Base-by-base conservation (phyloP, 2,113 vertebrate genomes). In the Crotalus tigris region DNA sequence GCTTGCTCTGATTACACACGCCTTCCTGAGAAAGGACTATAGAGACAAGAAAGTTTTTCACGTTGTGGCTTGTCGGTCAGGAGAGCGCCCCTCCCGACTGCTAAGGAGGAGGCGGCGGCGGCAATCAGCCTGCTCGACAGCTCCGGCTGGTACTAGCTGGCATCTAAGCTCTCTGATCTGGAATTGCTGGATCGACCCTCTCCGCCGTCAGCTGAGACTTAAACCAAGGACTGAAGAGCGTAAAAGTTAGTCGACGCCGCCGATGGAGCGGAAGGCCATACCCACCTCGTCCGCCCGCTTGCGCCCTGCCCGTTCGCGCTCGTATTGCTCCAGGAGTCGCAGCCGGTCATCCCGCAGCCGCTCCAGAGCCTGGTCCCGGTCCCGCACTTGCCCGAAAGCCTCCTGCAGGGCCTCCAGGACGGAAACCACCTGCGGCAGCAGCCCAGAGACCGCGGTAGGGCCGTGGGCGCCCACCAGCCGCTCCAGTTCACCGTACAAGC, bases 401-500 rank as follows among this genome's bases (percentile, higher is more conserved):
- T 26, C 88, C n/a, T 95, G 92, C 24, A 96, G 86, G 23, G 91
- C 92, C 64, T 96, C 95, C 44, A 96, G 93, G 11, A 93, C 94
- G 0, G 95, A 92, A 15, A 96, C 93, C 29, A 94, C 85, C 23
- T 95, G 90, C 10, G 95, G 95, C 94, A 95, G 87, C n/a, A 95
- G 92, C 24, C 94, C 95, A 1, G 94, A 89, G 11, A 95, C 95
- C 0, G 93, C 90, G 1, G 33, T 88, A 4, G 94, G 90, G 26
- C 95, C 95, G 15, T 96, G 92, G 51, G 93, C 64, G 23, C 61
- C 85, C 17, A 96, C 93, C 2, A 96, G 85, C 64, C 87, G 93
- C 51, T 96, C 95, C 85, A 96, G 90, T 39, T 96, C 95, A 5
- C 92, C 89, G 61, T 96, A 96, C 46, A 96, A 91, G 3, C 90